Percentiles rank a stretch among this genome's conserved stretches.
Conservation (phyloP, 2,888 invertebrate species). For the Muscina levida region DNA sequence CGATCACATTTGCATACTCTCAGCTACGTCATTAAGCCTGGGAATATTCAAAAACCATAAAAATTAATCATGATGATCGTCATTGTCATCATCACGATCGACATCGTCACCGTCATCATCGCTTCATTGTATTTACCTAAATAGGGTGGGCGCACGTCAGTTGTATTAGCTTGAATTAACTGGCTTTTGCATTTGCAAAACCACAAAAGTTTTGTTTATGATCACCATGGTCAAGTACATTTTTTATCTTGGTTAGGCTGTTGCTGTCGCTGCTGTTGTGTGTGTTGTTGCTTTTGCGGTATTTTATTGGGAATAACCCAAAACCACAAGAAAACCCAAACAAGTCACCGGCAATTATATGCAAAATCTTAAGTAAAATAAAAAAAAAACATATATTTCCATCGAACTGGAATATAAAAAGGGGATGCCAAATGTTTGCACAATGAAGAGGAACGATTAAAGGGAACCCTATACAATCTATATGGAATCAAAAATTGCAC, state of each 20-base stretch:
- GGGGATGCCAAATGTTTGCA: neutral
- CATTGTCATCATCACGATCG: neutral
- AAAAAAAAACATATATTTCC: neutral
- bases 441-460: too few relatives aligned
- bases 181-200: constrained; percentile 22
- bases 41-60: constrained; percentile 9
- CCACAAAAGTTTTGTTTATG: neutral
- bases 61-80: constrained; percentile 12
- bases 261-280: too few relatives aligned
- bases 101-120: neutral
- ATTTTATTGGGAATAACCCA: constrained; percentile 58
- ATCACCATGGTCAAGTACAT: constrained; percentile 7
- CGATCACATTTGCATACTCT: too few relatives aligned
- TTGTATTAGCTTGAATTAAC: neutral
- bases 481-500: too few relatives aligned
- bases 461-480: too few relatives aligned
- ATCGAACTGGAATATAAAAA: neutral
- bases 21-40: neutral
- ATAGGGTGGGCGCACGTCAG: constrained; percentile 1
- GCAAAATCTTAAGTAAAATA: too few relatives aligned
- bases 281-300: constrained; percentile 13
- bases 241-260: constrained; percentile 23
- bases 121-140: constrained; percentile 10
- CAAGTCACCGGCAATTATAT: constrained; percentile 36
- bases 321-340: constrained; percentile 59